Conservation (phyloP, 2,797 vertebrate genomes). For the Sylvia borin region DNA sequence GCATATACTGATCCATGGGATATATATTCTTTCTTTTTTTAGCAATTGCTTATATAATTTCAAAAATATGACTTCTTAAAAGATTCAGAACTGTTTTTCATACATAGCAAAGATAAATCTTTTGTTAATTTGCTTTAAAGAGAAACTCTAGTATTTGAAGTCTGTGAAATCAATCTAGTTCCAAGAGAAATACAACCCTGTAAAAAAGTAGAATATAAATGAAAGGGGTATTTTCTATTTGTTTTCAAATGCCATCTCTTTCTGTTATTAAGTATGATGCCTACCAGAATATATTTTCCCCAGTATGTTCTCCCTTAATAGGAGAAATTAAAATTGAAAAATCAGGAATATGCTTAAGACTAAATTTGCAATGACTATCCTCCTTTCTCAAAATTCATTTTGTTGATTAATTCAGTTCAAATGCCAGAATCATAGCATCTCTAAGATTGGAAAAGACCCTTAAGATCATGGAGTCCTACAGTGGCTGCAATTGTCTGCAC, state of each 20-base stretch:
- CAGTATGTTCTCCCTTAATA: background rate
- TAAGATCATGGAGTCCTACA: background rate
- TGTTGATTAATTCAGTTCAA: background rate
- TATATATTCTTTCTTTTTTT: background rate
- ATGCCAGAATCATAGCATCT: background rate
- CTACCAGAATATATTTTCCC: background rate
- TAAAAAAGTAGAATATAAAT: background rate
- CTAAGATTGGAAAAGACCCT: background rate
- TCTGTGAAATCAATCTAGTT: background rate
- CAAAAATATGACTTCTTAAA: background rate
- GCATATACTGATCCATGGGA: background rate
- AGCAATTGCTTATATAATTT: background rate
- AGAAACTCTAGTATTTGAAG: background rate
- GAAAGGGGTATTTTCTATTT: background rate
- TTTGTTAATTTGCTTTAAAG: constrained; percentile 11
- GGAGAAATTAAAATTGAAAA: background rate
- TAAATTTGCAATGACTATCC: background rate
- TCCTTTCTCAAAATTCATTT: background rate
- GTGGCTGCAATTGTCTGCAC: background rate
- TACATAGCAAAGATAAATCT: background rate
- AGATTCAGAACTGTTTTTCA: background rate
- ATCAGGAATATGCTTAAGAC: background rate
- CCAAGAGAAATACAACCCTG: background rate
- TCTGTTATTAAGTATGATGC: background rate
- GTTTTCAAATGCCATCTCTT: background rate